Base-by-base conservation (phyloP, 2,113 vertebrate species). In the Heterotis niloticus region DNA sequence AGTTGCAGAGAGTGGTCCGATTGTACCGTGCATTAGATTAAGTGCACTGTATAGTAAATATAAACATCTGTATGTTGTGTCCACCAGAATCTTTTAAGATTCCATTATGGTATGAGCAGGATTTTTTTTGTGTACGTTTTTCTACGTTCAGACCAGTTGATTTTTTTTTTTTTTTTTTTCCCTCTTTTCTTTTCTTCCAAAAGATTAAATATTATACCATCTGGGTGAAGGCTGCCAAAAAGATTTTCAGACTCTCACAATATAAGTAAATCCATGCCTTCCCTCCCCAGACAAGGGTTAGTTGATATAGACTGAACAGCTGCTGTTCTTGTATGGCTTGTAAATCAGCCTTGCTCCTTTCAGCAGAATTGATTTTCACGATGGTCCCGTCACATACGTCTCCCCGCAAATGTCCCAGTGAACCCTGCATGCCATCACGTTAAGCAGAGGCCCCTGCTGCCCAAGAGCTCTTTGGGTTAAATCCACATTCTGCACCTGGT, bases 221-320 rank as follows among this genome's bases (percentile, higher is more conserved):
- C 14, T 74, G 18, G 54, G 71, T 72, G 70, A 72, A 44, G 51
- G 12, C 51, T 56, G 51, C 52, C 83, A 79, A 81, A 78, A 85
- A 85, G 66, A 54, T 70, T 26, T 56, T 68, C 75, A 28, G 51
- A 67, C 83, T 83, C 86, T 83, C 81, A 87, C 87, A 88, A 88
- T 90, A 87, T 90, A 88, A 88, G 88, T 86, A 87, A 85, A 84
- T 83, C 79, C 83, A 86, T 83, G 84, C 84, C 81, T 88, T 87
- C 88, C 83, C 66, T 68, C 86, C 83, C 78, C 78, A 83, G 80
- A 88, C 80, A 88, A 84, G 85, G 82, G 84, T 85, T 44, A 80
- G 88, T 82, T 87, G 86, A 88, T 87, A 83, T 83, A 57, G 71
- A 87, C 87, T 79, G 34, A 87, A 89, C 88, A 90, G 89, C 91